Evolutionary conservation across 2,113 vertebrate genomes (phyloP), one percentile per base, ranked within the genome.

Genomic region (Antechinus stuartii): DNA sequence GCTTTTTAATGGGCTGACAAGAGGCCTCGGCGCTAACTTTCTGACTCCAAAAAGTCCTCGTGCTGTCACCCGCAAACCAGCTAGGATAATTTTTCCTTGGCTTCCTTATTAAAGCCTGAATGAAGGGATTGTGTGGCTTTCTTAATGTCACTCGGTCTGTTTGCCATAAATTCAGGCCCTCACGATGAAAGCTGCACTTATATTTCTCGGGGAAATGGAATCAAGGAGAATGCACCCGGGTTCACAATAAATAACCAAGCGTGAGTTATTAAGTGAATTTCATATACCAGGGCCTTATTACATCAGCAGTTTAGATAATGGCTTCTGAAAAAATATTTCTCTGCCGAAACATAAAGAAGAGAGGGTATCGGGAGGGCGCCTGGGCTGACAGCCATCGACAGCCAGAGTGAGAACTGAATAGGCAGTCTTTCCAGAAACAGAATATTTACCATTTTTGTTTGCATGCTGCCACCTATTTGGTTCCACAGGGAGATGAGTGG

Each of bases 1-100:
- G 99, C 99, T 99, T 99, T 99, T 99, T 99, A 99, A 99, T 99
- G 99, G 99, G 99, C 99, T 99, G 99, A 99, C 99, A 99, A 99
- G 99, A 99, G 99, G 99, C 99, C 99, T 98, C 99, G 98, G 99
- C 98, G 99, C 99, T 99, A 99, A 99, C 99, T 99, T 99, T 99
- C 99, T 98, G 99, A 99, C 99, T 99, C 99, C 98, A 98, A 99
- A 99, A 99, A 99, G 98, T 99, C 99, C 98, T 99, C 98, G 99
- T 99, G 99, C 99, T 99, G 99, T 99, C 99, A 99, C 99, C 99
- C 99, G 55, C 99, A 99, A 99, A 99, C 98, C 98, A 98, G 98
- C 98, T 98, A 98, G 99, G 98, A 99, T 99, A 98, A 98, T 99
- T 99, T 99, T 98, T 98, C 98, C 97, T 98, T 98, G 98, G 99